phyloP scores from a whole-genome alignment of 1,140 invertebrate species.

The Papilio xuthus region DNA sequence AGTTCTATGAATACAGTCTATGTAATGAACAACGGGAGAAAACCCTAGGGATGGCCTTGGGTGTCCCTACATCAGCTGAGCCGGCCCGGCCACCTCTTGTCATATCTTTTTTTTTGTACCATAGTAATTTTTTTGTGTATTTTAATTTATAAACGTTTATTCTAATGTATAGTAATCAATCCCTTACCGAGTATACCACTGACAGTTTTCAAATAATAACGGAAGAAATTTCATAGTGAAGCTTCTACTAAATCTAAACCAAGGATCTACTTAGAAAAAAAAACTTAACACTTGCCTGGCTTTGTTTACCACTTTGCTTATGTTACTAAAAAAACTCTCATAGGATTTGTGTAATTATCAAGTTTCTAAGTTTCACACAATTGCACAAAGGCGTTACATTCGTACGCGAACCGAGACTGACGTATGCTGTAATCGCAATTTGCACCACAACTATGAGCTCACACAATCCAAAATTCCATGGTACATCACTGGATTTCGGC shows the following conservation, averaged over 20 bases:
- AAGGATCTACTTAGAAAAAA: no score
- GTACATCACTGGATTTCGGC: not conserved
- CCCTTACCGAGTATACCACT: not conserved
- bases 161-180: not conserved
- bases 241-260: no score
- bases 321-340: not conserved
- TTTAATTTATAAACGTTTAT: no score
- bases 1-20: no score
- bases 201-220: no score
- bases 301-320: not conserved
- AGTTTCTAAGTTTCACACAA: conserved; percentile 14
- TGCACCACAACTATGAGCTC: conserved; percentile 8
- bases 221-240: no score
- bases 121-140: no score
- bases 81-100: no score
- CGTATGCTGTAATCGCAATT: conserved; percentile 14
- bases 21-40: no score
- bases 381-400: conserved; percentile 28
- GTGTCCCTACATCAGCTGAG: no score
- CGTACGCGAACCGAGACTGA: conserved; percentile 14
- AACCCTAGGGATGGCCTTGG: no score
- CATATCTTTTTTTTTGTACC: no score
- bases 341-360: conserved; percentile 15
- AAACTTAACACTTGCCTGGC: not conserved
- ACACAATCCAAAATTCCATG: not conserved